Evolutionary conservation across 2,888 invertebrate genomes (phyloP), one percentile per base, ranked within the genome.

Genomic region (Allacma fusca): DNA sequence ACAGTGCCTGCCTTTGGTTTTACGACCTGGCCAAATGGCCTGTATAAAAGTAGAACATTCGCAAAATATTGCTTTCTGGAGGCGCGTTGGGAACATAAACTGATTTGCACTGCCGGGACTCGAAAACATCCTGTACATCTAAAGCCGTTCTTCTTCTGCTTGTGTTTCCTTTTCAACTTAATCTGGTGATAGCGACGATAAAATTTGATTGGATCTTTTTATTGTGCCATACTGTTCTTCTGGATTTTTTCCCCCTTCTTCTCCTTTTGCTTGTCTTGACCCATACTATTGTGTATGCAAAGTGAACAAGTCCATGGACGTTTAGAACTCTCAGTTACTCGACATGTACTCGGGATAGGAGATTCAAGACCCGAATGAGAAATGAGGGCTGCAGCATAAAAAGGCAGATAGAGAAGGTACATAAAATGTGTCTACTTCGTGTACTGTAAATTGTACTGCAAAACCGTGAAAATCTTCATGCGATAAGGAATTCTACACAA

Each of bases 41-140:
- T 80, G 81, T 80, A 80, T 82, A 82, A 81, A 81, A 81, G 79
- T 81, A 79, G 82, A 82, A 81, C 81, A 82, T 82, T 82, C 80
- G 81, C 82, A 82, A 81, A 82, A 81, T 81, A 82, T 81, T 81
- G 79, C 82, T 81, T 79, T 80, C 80, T 81, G 81, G 80, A 82
- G 82, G 80, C 79, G 81, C 78, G 75, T 76, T 79, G 80, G 78
- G 80, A 80, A 80, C 80, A 82, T 81, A 81, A 81, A 82, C 81
- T 82, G 82, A 82, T 82, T 82, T 82, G 80, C 82, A 82, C 81
- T 79, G 73, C 68, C 73, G 57, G 28, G 40, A 9, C 29, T 72
- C 71, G 75, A 80, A 78, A 78, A 80, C 80, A 80, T 80, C 80
- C 80, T 74, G 73, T 74, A 40, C 34, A 68, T 62, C 73, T 69